A percentile compares a stretch with the other conserved stretches of the same genome.
Conservation (phyloP, 2,888 invertebrate genomes). For the Oligia latruncula region DNA sequence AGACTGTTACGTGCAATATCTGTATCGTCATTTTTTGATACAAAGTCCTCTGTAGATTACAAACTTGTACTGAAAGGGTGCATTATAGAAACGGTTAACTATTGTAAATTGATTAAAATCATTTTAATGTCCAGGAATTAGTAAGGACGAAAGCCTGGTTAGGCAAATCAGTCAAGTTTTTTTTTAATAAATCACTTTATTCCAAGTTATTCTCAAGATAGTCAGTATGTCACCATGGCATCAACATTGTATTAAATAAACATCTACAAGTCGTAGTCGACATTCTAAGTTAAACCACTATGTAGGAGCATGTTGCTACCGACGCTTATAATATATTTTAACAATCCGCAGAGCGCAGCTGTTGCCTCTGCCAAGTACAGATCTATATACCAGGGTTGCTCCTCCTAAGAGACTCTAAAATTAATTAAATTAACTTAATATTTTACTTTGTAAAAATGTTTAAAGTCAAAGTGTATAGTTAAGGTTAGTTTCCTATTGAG, state of each 20-base stretch:
- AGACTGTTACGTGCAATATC: conserved; percentile 46
- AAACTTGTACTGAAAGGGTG: background rate
- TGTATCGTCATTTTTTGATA: conserved; percentile 23
- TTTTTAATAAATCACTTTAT: background rate
- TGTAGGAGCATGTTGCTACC: conserved; percentile 36
- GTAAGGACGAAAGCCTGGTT: background rate
- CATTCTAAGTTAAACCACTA: conserved; percentile 47
- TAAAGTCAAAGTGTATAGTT: background rate
- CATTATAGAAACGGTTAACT: background rate
- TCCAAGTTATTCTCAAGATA: background rate
- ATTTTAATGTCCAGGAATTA: background rate
- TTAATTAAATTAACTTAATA: conserved; percentile 34
- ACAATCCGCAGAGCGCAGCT: conserved; percentile 67
- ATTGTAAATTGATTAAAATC: background rate
- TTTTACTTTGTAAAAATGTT: conserved; percentile 18
- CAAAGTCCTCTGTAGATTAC: conserved; percentile 5
- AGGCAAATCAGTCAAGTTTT: background rate
- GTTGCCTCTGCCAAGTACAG: conserved; percentile 60
- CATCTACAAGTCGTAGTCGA: conserved; percentile 27
- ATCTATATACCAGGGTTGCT: conserved; percentile 50
- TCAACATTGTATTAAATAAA: conserved; percentile 17
- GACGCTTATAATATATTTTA: conserved; percentile 64
- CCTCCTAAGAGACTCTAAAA: conserved; percentile 22
- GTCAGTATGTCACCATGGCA: background rate
- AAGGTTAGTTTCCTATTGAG: background rate